Evolutionary conservation across 2,888 invertebrate genomes (phyloP).

Genomic region (Drosophila prolongata): DNA sequence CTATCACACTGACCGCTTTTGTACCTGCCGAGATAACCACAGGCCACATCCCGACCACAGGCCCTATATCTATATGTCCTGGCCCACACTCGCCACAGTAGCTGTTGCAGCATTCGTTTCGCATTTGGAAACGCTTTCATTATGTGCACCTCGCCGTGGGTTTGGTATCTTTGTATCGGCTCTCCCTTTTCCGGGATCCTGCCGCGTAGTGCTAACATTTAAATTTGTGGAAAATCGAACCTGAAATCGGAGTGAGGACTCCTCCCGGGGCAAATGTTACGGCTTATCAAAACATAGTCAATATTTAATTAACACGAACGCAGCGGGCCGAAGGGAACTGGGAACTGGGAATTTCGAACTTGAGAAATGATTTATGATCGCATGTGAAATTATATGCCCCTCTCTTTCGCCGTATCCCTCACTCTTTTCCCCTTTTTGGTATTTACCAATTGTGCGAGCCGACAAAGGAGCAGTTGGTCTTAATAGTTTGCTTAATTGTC

Average conservation of each 20-base stretch:
- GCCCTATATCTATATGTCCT: conserved; percentile 36
- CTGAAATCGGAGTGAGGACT: conserved; percentile 28
- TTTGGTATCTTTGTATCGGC: conserved; percentile 1
- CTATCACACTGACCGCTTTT: conserved; percentile 10
- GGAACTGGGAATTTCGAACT: conserved; percentile 20
- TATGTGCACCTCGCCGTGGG: conserved; percentile 56
- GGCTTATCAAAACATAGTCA: conserved; percentile 80
- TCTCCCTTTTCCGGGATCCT: conserved; percentile 57
- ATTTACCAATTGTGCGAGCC: conserved; percentile 47
- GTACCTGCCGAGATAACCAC: conserved; percentile 32
- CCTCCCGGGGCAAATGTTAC: conserved; percentile 63
- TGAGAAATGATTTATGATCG: conserved; percentile 68
- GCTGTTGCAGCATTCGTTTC: conserved; percentile 79
- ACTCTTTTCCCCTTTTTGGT: conserved; percentile 18
- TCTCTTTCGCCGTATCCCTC: no score
- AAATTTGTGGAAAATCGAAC: conserved; percentile 62
- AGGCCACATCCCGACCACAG: conserved; percentile 27
- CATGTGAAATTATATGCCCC: conserved; percentile 33
- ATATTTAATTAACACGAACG: conserved; percentile 80
- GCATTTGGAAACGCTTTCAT: conserved; percentile 82
- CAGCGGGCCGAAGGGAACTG: conserved; percentile 47
- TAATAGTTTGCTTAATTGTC: conserved; percentile 47
- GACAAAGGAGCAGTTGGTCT: conserved; percentile 43
- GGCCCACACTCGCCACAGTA: conserved; percentile 75
- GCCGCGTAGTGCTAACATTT: conserved; percentile 65